Conservation (phyloP, 1,140 invertebrate genomes). For the Idris sp. region DNA sequence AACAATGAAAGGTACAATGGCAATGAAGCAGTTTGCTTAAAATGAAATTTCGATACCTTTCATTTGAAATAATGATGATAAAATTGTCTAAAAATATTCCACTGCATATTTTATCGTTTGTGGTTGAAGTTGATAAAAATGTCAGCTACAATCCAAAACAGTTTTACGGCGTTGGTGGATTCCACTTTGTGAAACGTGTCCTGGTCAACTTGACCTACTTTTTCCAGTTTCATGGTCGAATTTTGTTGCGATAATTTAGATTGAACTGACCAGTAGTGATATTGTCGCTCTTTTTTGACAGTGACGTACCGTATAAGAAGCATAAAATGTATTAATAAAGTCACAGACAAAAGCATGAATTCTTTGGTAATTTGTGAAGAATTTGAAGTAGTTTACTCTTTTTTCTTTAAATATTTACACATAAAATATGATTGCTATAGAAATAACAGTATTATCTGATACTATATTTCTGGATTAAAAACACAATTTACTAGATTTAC, state of each 20-base stretch:
- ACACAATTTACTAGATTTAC: no score
- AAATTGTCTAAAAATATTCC: conserved; percentile 1
- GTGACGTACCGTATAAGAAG: conserved; percentile 13
- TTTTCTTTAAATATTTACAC: no score
- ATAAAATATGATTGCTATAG: no score
- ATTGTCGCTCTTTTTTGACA: conserved; percentile 27
- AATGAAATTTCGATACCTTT: no score
- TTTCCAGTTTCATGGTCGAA: conserved; percentile 60
- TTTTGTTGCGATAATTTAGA: conserved; percentile 57
- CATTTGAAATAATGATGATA: no score
- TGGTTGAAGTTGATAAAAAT: conserved; percentile 19
- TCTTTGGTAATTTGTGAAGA: no score
- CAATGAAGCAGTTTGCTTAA: no score
- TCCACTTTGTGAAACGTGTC: conserved; percentile 56
- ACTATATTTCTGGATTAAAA: no score
- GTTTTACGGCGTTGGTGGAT: conserved; percentile 36
- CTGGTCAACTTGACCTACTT: conserved; percentile 62
- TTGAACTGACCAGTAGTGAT: conserved; percentile 26
- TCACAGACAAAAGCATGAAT: conserved; percentile 6
- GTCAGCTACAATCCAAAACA: conserved; percentile 37
- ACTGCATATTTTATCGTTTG: conserved; percentile 3
- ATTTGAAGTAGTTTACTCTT: no score
- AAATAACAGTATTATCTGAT: no score
- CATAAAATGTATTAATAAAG: conserved; percentile 15
- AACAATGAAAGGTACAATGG: no score